Percentiles rank a stretch among this genome's conserved stretches.
These are phyloP conservation scores for Ctenodactylus gundi DNA, from an alignment of 2,113 vertebrate species.

Conservation along the genomic window DNA sequence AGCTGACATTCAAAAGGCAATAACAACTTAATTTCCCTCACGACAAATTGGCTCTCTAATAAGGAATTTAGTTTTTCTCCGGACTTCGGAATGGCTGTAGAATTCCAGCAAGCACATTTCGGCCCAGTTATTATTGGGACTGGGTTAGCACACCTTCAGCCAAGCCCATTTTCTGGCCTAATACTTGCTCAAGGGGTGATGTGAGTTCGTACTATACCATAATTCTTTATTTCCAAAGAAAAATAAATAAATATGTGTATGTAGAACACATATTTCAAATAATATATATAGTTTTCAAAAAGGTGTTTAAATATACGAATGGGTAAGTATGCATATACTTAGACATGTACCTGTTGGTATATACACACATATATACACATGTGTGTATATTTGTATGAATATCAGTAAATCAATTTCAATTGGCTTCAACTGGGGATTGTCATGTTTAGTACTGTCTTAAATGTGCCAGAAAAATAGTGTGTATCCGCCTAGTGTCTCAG, in stretches of 20 bases:
- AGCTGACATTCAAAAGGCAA: constrained; percentile 82
- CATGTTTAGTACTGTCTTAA: background rate
- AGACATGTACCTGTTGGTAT: background rate
- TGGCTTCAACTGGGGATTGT: background rate
- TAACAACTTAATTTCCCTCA: constrained; percentile 76
- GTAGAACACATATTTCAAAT: background rate
- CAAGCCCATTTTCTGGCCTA: background rate
- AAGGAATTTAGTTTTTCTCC: background rate
- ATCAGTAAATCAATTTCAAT: background rate
- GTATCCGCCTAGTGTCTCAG: background rate
- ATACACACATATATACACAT: background rate
- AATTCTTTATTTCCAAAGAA: background rate
- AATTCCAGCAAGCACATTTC: constrained; percentile 56
- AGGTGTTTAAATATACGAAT: background rate
- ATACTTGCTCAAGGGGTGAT: background rate
- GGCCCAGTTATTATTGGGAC: background rate
- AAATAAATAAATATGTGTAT: background rate
- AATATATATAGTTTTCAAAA: background rate
- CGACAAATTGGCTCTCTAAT: constrained; percentile 38
- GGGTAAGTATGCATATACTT: background rate
- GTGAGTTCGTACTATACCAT: background rate
- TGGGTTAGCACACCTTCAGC: background rate
- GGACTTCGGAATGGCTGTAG: background rate
- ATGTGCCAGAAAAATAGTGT: background rate
- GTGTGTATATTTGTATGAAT: background rate